Evolutionary conservation across 2,113 vertebrate genomes (phyloP).

Genomic region (Entosphenus tridentatus): DNA sequence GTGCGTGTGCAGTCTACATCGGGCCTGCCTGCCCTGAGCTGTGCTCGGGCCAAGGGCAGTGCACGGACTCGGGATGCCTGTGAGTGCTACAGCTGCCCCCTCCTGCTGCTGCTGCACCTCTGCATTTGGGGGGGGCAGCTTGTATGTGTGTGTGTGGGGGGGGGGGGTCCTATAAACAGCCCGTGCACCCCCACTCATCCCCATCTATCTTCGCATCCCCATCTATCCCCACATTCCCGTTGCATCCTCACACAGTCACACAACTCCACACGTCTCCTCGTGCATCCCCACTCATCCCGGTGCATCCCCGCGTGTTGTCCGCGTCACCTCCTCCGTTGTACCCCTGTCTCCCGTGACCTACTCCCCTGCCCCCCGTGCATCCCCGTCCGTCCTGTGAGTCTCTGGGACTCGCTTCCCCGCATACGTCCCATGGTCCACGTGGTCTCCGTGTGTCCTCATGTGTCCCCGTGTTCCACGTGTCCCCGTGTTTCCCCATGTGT

Average conservation of each 20-base stretch:
- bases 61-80: constrained; percentile 84
- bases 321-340: background rate
- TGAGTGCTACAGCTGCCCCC: constrained; percentile 23
- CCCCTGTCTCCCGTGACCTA: background rate
- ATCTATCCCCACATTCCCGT: background rate
- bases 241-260: background rate
- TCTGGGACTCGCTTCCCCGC: background rate
- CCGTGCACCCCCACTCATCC: too few species aligned
- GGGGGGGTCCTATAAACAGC: too few species aligned
- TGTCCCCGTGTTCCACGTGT: background rate
- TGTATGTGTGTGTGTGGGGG: too few species aligned
- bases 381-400: background rate
- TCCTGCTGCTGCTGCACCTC: too few species aligned
- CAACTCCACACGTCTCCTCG: background rate
- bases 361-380: background rate
- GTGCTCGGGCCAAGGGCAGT: constrained; percentile 87
- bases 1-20: constrained; percentile 49
- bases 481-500: background rate
- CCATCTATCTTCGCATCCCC: background rate
- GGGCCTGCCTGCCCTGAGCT: constrained; percentile 83
- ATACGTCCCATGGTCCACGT: background rate
- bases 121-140: too few species aligned
- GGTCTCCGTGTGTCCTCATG: background rate
- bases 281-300: background rate
- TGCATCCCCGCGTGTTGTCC: background rate